phyloP scores from a whole-genome alignment of 1,140 invertebrate genomes.

The Mesaphorura yosii region DNA sequence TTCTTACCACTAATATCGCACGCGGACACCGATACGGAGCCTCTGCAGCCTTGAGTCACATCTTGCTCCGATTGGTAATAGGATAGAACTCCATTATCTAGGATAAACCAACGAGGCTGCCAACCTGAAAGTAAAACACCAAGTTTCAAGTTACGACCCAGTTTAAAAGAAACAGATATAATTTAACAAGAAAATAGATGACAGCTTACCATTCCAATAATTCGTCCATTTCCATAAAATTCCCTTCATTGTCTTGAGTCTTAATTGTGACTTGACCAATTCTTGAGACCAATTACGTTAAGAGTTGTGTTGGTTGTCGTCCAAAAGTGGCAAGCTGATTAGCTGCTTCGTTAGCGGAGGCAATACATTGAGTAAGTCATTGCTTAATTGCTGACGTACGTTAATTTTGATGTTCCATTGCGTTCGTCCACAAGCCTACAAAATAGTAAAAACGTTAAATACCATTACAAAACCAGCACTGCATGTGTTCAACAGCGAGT shows the following conservation, averaged over 20 bases:
- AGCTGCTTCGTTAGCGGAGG: no score
- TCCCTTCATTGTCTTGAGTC: conserved; percentile 54
- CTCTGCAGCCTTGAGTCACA: conserved; percentile 70
- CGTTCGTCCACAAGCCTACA: no score
- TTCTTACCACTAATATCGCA: conserved; percentile 64
- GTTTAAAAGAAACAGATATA: conserved; percentile 3
- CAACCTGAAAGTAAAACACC: conserved; percentile 49
- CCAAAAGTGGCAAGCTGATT: no score
- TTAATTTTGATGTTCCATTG: no score
- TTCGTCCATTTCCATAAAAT: conserved; percentile 71
- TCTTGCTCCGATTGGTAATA: conserved; percentile 74
- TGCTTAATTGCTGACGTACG: no score
- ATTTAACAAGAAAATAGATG: background rate
- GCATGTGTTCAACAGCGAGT: no score
- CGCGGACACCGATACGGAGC: conserved; percentile 65
- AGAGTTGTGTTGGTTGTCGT: no score
- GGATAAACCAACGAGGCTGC: conserved; percentile 74
- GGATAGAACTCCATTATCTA: conserved; percentile 64
- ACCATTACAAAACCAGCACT: no score
- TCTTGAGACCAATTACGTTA: background rate
- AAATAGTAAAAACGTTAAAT: no score
- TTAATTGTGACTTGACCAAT: background rate
- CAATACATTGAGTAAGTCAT: no score
- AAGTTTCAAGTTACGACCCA: background rate
- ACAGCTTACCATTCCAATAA: conserved; percentile 58